Conservation (phyloP, 2,113 vertebrate genomes). For the Agapornis roseicollis region DNA sequence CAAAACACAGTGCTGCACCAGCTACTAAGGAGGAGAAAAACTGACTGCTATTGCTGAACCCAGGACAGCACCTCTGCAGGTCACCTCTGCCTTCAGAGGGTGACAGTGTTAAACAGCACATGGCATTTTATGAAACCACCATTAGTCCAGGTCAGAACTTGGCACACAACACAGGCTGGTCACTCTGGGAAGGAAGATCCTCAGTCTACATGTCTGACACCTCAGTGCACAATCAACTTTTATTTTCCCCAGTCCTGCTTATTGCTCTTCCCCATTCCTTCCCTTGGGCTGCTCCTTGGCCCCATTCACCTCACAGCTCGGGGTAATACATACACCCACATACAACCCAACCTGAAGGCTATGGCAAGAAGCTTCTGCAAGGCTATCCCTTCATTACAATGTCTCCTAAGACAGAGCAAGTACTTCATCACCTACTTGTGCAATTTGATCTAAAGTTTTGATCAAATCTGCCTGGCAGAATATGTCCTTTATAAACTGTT, state of each 20-base stretch:
- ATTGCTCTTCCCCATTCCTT: background rate
- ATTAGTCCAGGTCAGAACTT: background rate
- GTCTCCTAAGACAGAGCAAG: background rate
- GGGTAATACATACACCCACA: background rate
- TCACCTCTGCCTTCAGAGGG: background rate
- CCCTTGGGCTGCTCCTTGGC: background rate
- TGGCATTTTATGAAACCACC: background rate
- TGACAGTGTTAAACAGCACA: background rate
- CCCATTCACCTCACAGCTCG: background rate
- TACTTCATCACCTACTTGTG: background rate
- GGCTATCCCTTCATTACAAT: background rate
- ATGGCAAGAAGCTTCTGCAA: background rate
- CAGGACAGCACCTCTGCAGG: background rate
- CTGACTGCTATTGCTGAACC: no score
- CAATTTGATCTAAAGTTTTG: slow-evolving; percentile 36
- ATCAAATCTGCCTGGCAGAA: slow-evolving; percentile 10
- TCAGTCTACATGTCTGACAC: background rate
- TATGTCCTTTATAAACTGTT: background rate
- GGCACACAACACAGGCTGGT: background rate
- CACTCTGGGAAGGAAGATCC: background rate
- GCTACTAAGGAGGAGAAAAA: no score
- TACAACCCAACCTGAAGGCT: background rate
- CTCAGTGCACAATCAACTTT: background rate
- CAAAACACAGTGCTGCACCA: no score
- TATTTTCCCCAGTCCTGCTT: background rate